Evolutionary conservation across 2,113 vertebrate genomes (phyloP).

Genomic region (Spheniscus mendiculus): DNA sequence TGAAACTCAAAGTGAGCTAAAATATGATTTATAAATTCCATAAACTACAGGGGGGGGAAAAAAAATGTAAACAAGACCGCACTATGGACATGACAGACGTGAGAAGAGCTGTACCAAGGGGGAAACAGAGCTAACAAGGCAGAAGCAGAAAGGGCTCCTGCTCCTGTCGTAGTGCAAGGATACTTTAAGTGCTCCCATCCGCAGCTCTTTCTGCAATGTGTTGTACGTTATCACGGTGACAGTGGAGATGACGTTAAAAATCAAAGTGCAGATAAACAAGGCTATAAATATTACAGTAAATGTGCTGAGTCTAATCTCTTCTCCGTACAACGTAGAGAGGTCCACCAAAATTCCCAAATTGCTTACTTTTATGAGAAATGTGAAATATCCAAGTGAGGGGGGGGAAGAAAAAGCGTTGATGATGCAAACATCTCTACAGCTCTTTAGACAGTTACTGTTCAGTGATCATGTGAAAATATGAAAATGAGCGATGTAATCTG

Average conservation of each 20-base stretch:
- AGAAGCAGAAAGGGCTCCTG: background rate
- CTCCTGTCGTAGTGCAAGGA: background rate
- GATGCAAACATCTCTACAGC: background rate
- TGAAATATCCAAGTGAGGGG: background rate
- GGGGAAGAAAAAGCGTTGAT: background rate
- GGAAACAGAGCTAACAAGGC: background rate
- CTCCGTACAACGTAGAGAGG: background rate
- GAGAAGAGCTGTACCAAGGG: background rate
- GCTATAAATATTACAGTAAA: background rate
- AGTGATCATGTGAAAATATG: background rate
- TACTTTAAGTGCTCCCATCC: accelerated
- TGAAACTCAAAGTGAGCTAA: background rate
- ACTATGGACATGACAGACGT: background rate
- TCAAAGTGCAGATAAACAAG: background rate
- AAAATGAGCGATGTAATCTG: background rate
- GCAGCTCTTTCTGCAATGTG: background rate
- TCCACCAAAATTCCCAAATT: background rate
- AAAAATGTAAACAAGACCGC: background rate
- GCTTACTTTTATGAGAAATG: background rate
- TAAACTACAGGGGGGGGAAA: background rate
- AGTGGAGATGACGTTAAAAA: background rate
- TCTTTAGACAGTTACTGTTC: background rate
- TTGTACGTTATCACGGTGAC: accelerated
- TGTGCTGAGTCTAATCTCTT: background rate
- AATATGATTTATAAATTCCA: background rate